phyloP scores from a whole-genome alignment of 2,888 invertebrate species.

The Petrolisthes cinctipes region DNA sequence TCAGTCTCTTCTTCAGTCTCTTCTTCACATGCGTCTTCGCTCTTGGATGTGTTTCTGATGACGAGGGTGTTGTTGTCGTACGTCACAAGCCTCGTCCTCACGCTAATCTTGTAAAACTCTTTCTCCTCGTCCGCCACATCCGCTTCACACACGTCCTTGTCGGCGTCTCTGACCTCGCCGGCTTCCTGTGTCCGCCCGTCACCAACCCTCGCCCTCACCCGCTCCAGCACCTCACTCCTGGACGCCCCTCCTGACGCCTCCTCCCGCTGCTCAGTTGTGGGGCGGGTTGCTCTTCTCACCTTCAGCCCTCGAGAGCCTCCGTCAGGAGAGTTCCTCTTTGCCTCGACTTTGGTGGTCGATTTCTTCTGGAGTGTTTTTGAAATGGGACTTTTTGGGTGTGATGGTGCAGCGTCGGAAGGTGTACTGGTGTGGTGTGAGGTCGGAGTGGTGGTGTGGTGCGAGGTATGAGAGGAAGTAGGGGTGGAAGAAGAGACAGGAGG shows the following conservation, averaged over 20 bases:
- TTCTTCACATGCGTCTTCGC: background rate
- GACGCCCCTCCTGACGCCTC: background rate
- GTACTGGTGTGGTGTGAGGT: background rate
- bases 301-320: too few species aligned
- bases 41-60: conserved; percentile 53
- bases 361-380: background rate
- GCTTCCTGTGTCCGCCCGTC: background rate
- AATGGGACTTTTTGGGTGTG: background rate
- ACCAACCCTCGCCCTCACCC: conserved; percentile 38
- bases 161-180: conserved; percentile 37
- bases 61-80: conserved; percentile 56
- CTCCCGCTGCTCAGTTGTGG: background rate
- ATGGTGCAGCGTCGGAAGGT: too few species aligned
- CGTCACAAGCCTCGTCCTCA: conserved; percentile 55
- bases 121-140: conserved; percentile 37
- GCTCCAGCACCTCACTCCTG: conserved; percentile 29
- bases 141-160: conserved; percentile 58
- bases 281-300: too few species aligned
- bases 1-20: background rate
- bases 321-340: background rate
- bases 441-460: background rate
- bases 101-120: conserved; percentile 55
- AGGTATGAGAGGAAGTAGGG: background rate
- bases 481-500: background rate
- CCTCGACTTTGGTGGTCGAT: background rate